phyloP scores from a whole-genome alignment of 2,797 vertebrate species.

The Nasua narica region DNA sequence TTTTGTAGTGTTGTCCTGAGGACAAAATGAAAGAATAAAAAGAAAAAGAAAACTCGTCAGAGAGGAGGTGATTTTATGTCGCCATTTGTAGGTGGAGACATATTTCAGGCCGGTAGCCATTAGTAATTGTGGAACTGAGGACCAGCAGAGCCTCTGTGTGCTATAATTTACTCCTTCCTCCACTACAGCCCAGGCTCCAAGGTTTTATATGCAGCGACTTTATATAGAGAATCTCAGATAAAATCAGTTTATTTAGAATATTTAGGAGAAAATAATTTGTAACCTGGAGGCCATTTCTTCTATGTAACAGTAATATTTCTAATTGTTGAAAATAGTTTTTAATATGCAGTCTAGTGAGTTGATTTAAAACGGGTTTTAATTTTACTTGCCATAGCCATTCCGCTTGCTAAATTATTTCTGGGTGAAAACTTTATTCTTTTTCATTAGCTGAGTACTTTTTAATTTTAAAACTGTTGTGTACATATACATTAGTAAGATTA shows the following conservation, averaged over 20 bases:
- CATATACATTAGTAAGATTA: neutral
- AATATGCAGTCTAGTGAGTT: conserved; percentile 23
- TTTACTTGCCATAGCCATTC: conserved; percentile 56
- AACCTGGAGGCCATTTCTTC: conserved; percentile 33
- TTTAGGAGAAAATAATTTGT: conserved; percentile 20
- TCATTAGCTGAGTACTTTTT: conserved; percentile 25
- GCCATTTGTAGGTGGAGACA: neutral
- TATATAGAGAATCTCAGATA: conserved; percentile 8
- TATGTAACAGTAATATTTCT: conserved; percentile 23
- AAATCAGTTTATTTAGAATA: conserved; percentile 28
- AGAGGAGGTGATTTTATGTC: neutral
- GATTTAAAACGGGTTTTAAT: conserved; percentile 60
- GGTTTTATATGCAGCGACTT: neutral
- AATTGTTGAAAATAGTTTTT: conserved; percentile 32
- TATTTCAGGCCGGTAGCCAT: neutral
- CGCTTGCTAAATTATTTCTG: conserved; percentile 59
- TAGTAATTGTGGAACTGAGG: neutral
- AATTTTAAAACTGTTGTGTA: neutral
- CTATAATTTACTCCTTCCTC: neutral
- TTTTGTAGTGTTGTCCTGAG: neutral
- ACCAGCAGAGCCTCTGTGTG: neutral
- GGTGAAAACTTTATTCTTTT: conserved; percentile 30
- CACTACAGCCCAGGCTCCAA: neutral
- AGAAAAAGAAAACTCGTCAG: neutral
- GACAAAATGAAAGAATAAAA: neutral